Conservation (phyloP, 2,888 invertebrate species). For the Abscondita cerata region DNA sequence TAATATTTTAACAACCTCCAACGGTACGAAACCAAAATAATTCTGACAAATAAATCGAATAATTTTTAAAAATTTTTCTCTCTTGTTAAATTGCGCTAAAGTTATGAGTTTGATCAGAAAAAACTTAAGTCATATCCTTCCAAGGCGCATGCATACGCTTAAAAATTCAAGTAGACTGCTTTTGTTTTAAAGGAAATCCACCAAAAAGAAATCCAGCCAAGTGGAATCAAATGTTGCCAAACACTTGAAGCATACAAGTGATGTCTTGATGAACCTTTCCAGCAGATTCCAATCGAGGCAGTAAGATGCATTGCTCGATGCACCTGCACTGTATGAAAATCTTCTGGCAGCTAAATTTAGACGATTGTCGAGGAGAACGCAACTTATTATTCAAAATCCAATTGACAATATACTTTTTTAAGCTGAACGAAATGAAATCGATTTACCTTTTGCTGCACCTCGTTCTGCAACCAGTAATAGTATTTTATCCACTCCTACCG, state of each 20-base stretch:
- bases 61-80: too few relatives aligned
- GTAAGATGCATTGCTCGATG: slow-evolving; percentile 18
- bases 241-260: slow-evolving; percentile 23
- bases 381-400: slow-evolving; percentile 29
- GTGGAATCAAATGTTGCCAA: slow-evolving; percentile 9
- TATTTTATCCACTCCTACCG: too few relatives aligned
- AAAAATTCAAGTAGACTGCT: too few relatives aligned
- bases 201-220: not conserved
- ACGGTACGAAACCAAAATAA: too few relatives aligned
- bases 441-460: too few relatives aligned
- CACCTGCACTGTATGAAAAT: slow-evolving; percentile 26
- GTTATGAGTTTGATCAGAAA: too few relatives aligned
- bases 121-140: too few relatives aligned
- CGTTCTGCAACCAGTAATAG: too few relatives aligned
- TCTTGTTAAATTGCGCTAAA: too few relatives aligned
- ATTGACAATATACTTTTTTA: slow-evolving; percentile 33
- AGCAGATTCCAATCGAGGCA: slow-evolving; percentile 15
- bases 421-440: slow-evolving; percentile 27
- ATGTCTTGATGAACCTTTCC: slow-evolving; percentile 19
- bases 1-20: too few relatives aligned
- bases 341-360: slow-evolving; percentile 29
- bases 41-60: too few relatives aligned
- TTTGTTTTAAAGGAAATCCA: not conserved
- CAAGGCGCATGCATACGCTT: too few relatives aligned
- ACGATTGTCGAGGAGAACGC: slow-evolving; percentile 5